Evolutionary conservation across 2,113 vertebrate genomes (phyloP).

Genomic region (Accipiter virgatus): DNA sequence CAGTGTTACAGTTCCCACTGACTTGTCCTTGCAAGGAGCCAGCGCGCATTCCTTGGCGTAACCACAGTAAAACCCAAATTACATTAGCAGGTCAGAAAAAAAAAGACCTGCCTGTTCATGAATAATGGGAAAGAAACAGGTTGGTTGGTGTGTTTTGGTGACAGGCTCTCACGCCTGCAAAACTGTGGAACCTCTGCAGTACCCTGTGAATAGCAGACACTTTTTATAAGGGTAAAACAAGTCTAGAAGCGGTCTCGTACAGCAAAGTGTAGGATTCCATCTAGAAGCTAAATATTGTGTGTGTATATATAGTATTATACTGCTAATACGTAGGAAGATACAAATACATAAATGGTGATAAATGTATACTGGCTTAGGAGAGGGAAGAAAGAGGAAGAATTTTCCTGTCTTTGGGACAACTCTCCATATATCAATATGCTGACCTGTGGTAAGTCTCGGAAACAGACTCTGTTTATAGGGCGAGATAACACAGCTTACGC

Average conservation of each 20-base stretch:
- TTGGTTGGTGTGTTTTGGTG: not conserved
- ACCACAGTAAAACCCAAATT: not conserved
- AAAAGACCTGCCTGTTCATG: not conserved
- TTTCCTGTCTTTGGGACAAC: not conserved
- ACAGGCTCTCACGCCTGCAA: not conserved
- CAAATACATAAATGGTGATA: not conserved
- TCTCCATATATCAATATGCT: not conserved
- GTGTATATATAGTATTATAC: not conserved
- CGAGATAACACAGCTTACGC: not conserved
- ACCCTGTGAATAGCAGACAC: not conserved
- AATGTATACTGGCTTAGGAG: not conserved
- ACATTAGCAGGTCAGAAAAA: not conserved
- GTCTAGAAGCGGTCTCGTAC: not conserved
- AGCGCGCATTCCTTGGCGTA: not conserved
- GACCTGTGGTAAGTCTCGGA: not conserved
- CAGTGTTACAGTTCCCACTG: not conserved
- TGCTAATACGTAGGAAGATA: not conserved
- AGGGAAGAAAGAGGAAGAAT: not conserved
- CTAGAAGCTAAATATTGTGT: not conserved
- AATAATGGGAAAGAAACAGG: not conserved
- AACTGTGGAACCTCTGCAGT: not conserved
- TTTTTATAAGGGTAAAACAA: not conserved
- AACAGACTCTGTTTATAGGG: not conserved
- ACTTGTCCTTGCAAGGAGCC: not conserved
- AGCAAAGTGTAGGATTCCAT: not conserved